Evolutionary conservation across 2,113 vertebrate genomes (phyloP).

Genomic region (Todiramphus chloris): DNA sequence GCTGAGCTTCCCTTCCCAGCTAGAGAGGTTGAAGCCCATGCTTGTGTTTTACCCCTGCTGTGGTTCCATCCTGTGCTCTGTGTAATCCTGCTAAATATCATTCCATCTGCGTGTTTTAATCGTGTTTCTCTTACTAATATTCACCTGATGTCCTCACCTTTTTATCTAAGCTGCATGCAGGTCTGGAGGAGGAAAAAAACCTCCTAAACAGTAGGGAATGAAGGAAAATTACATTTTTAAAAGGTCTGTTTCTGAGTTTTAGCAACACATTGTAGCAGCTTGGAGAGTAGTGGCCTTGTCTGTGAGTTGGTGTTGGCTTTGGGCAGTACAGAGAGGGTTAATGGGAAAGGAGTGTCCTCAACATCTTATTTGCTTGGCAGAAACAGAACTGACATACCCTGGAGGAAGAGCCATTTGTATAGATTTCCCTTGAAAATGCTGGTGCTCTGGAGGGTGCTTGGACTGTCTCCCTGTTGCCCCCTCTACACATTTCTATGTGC

Average conservation of each 20-base stretch:
- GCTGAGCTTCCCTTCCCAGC: neutral
- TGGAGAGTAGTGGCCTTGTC: neutral
- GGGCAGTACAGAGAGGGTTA: neutral
- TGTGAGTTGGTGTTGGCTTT: neutral
- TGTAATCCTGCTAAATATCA: neutral
- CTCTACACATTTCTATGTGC: accelerated
- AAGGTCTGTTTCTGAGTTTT: neutral
- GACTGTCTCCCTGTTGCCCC: neutral
- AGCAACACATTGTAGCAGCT: neutral
- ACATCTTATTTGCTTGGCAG: neutral
- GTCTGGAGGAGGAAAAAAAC: neutral
- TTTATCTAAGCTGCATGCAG: neutral
- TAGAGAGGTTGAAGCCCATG: neutral
- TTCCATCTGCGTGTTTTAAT: neutral
- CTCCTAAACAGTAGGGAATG: neutral
- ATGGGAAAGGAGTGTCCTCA: neutral
- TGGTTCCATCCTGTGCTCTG: neutral
- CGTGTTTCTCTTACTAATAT: neutral
- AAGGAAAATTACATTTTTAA: neutral
- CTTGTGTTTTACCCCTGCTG: neutral
- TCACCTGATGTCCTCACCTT: neutral
- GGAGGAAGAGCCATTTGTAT: neutral
- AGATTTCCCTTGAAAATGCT: neutral
- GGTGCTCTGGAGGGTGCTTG: neutral
- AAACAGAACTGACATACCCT: neutral